Evolutionary conservation across 2,113 vertebrate species (phyloP).

Genomic region (Nycticorax nycticorax): DNA sequence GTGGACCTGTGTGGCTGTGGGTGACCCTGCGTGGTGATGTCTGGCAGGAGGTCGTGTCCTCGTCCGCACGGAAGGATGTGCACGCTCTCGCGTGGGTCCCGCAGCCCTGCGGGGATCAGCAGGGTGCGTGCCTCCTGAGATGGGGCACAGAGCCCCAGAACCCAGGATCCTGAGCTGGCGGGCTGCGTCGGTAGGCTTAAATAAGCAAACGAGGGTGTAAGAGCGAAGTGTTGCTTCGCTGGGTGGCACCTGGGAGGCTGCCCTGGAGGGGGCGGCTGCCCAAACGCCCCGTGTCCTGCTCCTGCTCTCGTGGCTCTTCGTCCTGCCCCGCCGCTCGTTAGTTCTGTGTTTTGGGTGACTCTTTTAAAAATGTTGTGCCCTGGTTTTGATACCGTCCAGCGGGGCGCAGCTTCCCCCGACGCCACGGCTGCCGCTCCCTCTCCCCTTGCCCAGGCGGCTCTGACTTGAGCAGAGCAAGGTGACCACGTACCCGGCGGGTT

Average conservation of each 20-base stretch:
- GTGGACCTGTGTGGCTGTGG: too few relatives aligned
- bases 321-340: rapidly evolving
- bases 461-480: not conserved
- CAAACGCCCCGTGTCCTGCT: rapidly evolving
- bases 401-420: rapidly evolving
- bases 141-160: too few relatives aligned
- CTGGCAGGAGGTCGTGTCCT: not conserved
- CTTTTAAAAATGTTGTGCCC: rapidly evolving
- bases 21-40: not conserved
- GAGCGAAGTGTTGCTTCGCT: not conserved
- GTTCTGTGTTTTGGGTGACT: too few relatives aligned
- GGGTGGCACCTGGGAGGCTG: not conserved
- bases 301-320: not conserved
- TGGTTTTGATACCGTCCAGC: not conserved
- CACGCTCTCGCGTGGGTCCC: rapidly evolving
- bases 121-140: rapidly evolving
- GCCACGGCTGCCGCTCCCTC: rapidly evolving
- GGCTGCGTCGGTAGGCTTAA: rapidly evolving
- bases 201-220: rapidly evolving
- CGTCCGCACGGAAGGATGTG: rapidly evolving
- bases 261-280: not conserved
- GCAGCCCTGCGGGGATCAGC: not conserved
- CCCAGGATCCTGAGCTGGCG: not conserved
- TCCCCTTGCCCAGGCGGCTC: not conserved
- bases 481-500: not conserved